Evolutionary conservation across 2,113 vertebrate genomes (phyloP), one percentile per base, ranked within the genome.

Genomic region (Cebus imitator): DNA sequence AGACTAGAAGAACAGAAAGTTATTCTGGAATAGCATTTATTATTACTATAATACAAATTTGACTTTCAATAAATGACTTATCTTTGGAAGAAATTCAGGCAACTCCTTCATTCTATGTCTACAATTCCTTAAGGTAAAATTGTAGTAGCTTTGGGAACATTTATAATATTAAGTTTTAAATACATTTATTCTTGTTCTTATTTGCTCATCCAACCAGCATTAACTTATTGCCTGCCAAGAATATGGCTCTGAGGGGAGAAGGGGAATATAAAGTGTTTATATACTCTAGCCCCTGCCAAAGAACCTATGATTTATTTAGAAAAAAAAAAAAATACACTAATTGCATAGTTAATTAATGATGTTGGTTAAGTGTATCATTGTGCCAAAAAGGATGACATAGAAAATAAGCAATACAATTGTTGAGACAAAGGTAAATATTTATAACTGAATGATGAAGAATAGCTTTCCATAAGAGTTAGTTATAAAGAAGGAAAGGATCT

Each of bases 211-310:
- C 82, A 79, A 75, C 61, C 81, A 92, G 70, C 73, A 68, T 73
- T 57, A 55, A 94, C 79, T 95, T 91, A 76, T 37, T 85, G 72
- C 8, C 92, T 81, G 25, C 68, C 45, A 68, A 87, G 83, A 95
- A 93, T 3, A 58, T 1, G 90, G 52, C 70, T 70, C 17, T 48
- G 18, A 35, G 37, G 58, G 16, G 4, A 64, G 12, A 64, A 30
- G 61, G 61, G 61, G 27, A 64, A 78, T 64, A 73, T 57, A 58
- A 48, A 76, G 32, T 64, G 8, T 58, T 64, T 90, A 18, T 32
- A 52, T 57, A 50, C 2, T 61, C 23, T 68, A 90, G 14, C 11
- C 2, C 8, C 58, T 78, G 43, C 37, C 50, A 83, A 93, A 84
- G 50, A 93, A 58, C 73, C 23, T 35, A 82, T 17, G 45, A 76